A percentile compares a stretch with the other conserved stretches of the same genome.
Conservation (phyloP, 1,140 invertebrate genomes). For the Patella vulgata region DNA sequence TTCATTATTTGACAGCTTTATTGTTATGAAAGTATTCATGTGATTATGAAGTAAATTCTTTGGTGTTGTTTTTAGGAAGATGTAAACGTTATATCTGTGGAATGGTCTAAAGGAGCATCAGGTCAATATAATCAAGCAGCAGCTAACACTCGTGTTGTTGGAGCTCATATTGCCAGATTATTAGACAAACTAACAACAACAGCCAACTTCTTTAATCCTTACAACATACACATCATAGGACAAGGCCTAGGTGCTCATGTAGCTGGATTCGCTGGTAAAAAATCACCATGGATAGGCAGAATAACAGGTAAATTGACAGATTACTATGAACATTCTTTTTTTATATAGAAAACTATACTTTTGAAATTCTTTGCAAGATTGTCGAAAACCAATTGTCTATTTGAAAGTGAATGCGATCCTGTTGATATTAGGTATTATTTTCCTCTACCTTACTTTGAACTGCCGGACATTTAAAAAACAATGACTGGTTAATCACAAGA, state of each 20-base stretch:
- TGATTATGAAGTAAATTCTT: no score
- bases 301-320: slow-evolving; percentile 74
- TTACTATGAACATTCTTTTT: no score
- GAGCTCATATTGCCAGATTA: slow-evolving; percentile 24
- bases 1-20: no score
- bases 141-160: slow-evolving; percentile 41
- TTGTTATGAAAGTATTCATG: no score
- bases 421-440: no score
- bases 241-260: slow-evolving; percentile 62
- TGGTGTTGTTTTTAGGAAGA: slow-evolving; percentile 77
- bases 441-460: no score
- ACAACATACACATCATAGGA: slow-evolving; percentile 55
- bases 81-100: slow-evolving; percentile 63
- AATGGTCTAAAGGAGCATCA: slow-evolving; percentile 37
- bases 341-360: no score
- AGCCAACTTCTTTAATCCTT: slow-evolving; percentile 6
- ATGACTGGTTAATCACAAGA: no score
- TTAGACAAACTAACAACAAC: slow-evolving; percentile 20
- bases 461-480: no score
- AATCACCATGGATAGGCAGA: slow-evolving; percentile 71
- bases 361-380: no score
- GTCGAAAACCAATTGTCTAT: no score
- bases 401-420: no score
- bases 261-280: slow-evolving; percentile 50
- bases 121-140: slow-evolving; percentile 68